Percentiles rank a stretch among this genome's conserved stretches.
Evolutionary conservation across 2,113 vertebrate genomes (phyloP).

Genomic region (Mirounga angustirostris): DNA sequence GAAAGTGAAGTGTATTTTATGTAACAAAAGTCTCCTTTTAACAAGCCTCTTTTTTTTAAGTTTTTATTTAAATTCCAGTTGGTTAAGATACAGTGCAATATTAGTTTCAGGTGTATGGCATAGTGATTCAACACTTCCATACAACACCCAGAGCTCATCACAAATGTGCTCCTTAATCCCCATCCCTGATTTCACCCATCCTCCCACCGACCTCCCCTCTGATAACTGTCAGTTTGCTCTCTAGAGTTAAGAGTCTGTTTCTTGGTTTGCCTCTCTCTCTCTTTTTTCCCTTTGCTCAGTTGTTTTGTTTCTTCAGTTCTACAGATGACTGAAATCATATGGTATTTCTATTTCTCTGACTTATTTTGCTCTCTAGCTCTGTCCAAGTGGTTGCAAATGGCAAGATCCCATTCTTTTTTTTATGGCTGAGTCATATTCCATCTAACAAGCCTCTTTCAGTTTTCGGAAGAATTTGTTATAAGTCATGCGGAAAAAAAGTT

Average conservation of each 20-base stretch:
- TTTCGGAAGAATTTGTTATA: not conserved
- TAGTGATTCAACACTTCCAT: not conserved
- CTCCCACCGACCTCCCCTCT: not conserved
- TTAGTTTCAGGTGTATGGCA: not conserved
- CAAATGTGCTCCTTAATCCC: not conserved
- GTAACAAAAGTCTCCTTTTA: not conserved
- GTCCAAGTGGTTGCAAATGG: not conserved
- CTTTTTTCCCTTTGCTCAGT: not conserved
- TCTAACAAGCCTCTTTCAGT: not conserved
- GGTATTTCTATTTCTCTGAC: not conserved
- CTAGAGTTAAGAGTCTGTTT: not conserved
- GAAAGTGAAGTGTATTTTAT: not conserved
- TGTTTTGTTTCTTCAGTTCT: not conserved
- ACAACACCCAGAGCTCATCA: too few species aligned
- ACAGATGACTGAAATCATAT: not conserved
- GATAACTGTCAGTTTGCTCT: not conserved
- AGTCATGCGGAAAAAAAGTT: not conserved
- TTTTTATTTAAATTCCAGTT: not conserved
- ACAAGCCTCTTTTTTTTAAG: not conserved
- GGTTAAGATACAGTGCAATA: not conserved
- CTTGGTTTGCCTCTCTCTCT: not conserved
- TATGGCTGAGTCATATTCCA: not conserved
- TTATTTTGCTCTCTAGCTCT: not conserved
- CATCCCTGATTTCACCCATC: not conserved
- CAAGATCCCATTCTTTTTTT: not conserved